Evolutionary conservation across 2,888 invertebrate genomes (phyloP).

Genomic region (Tryphoninae sp.): DNA sequence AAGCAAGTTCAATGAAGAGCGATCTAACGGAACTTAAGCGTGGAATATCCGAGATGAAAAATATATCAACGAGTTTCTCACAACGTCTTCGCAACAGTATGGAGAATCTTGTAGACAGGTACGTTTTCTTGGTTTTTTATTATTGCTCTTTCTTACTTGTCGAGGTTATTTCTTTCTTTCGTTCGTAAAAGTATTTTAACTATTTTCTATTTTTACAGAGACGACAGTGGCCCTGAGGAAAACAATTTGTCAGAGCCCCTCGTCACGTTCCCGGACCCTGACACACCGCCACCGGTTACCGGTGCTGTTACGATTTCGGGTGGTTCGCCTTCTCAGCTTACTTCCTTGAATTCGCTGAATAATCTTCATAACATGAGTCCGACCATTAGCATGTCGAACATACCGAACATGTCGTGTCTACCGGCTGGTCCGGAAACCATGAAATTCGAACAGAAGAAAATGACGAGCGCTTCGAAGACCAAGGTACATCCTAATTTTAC

Average conservation of each 20-base stretch:
- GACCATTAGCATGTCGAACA: constrained; percentile 76
- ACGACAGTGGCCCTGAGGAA: constrained; percentile 74
- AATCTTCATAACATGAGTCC: constrained; percentile 75
- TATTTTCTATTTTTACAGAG: constrained; percentile 68
- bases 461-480: constrained; percentile 89
- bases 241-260: constrained; percentile 84
- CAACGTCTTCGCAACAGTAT: constrained; percentile 87
- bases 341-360: constrained; percentile 77
- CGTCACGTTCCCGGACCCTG: constrained; percentile 91
- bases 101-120: constrained; percentile 90
- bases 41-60: constrained; percentile 94
- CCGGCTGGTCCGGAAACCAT: constrained; percentile 84
- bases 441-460: constrained; percentile 92
- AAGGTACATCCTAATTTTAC: constrained; percentile 82
- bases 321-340: constrained; percentile 81
- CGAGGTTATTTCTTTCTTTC: constrained; percentile 1
- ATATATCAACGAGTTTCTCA: constrained; percentile 82
- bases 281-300: constrained; percentile 85
- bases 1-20: constrained; percentile 91
- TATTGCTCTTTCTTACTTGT: constrained; percentile 21
- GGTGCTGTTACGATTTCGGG: constrained; percentile 80
- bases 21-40: constrained; percentile 90
- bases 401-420: constrained; percentile 74
- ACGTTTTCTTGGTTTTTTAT: constrained; percentile 69
- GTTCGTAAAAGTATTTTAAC: neutral